phyloP scores from a whole-genome alignment of 2,888 invertebrate species.

The Thyatira batis region DNA sequence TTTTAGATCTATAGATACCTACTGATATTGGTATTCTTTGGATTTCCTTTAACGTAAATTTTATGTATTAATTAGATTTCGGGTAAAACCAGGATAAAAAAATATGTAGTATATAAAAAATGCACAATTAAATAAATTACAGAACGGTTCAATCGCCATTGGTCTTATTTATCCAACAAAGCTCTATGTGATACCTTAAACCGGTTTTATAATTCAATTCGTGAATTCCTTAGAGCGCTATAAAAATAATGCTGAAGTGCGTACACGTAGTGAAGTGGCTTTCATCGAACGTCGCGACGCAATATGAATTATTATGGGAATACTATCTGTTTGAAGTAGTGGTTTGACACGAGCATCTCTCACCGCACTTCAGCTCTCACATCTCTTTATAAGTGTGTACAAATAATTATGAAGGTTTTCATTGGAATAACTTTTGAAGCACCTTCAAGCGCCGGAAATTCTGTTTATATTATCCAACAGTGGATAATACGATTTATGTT shows the following conservation, averaged over 20 bases:
- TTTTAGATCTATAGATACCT: too few species aligned
- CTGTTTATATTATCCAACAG: background rate
- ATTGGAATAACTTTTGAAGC: slow-evolving; percentile 55
- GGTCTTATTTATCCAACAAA: too few species aligned
- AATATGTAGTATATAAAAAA: too few species aligned
- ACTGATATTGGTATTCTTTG: too few species aligned
- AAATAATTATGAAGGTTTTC: slow-evolving; percentile 74
- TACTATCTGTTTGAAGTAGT: slow-evolving; percentile 64
- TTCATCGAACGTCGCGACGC: slow-evolving; percentile 47
- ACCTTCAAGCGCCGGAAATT: slow-evolving; percentile 32
- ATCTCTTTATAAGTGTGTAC: slow-evolving; percentile 38
- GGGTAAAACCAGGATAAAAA: too few species aligned
- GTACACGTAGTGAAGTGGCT: slow-evolving; percentile 62
- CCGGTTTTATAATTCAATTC: slow-evolving; percentile 22
- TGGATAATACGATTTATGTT: background rate
- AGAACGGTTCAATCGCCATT: too few species aligned
- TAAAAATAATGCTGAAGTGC: slow-evolving; percentile 65
- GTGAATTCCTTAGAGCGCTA: slow-evolving; percentile 25
- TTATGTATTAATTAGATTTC: too few species aligned
- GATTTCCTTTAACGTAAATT: too few species aligned
- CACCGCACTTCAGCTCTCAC: slow-evolving; percentile 26
- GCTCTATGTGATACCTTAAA: background rate
- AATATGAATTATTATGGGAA: slow-evolving; percentile 66
- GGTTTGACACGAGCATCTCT: slow-evolving; percentile 53
- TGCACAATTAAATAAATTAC: too few species aligned